Percentiles rank a stretch among this genome's conserved stretches.
Evolutionary conservation across 2,113 vertebrate genomes (phyloP).

Genomic region (Phycodurus eques): DNA sequence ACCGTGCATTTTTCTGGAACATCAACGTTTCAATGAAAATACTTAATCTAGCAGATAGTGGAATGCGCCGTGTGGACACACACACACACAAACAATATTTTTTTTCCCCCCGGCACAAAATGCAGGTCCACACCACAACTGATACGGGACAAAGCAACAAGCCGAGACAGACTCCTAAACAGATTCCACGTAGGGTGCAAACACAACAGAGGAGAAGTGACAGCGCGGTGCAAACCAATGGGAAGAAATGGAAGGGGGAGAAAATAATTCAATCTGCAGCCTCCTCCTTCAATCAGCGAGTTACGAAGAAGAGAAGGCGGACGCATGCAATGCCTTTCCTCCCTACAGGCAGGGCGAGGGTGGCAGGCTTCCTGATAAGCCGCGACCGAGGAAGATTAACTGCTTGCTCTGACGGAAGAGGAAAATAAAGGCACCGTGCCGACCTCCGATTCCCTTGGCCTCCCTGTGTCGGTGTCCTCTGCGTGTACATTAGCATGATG

Average conservation of each 20-base stretch:
- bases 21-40: background rate
- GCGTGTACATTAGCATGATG: constrained; percentile 43
- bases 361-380: constrained; percentile 64
- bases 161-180: constrained; percentile 50
- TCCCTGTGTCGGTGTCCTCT: constrained; percentile 51
- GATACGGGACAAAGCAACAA: constrained; percentile 48
- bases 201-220: constrained; percentile 59
- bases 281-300: constrained; percentile 52
- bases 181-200: constrained; percentile 56
- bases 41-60: background rate
- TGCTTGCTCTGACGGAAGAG: constrained; percentile 59
- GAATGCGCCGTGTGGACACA: background rate
- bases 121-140: constrained; percentile 33
- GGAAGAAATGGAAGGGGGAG: constrained; percentile 51
- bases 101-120: constrained; percentile 19
- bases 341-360: constrained; percentile 53
- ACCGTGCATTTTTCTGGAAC: background rate
- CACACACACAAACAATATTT: constrained; percentile 16
- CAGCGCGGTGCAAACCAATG: constrained; percentile 50
- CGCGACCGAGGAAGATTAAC: constrained; percentile 63
- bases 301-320: constrained; percentile 33
- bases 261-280: constrained; percentile 65
- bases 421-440: constrained; percentile 51
- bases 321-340: constrained; percentile 45
- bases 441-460: constrained; percentile 52